These are phyloP conservation scores for Hassar affinis DNA, from an alignment of 2,113 vertebrate species.

Conservation along the genomic window DNA sequence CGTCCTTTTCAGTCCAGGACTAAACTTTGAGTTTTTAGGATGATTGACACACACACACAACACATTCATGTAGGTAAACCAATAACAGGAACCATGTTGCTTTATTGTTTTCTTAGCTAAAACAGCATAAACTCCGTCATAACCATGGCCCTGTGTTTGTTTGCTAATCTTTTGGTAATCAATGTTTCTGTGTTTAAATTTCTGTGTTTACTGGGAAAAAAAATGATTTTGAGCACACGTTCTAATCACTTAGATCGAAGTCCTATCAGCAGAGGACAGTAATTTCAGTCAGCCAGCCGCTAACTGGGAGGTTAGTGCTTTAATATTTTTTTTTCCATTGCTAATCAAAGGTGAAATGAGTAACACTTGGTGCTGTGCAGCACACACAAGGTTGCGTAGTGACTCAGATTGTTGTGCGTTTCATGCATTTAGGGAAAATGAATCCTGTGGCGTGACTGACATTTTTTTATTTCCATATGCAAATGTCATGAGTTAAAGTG, in stretches of 20 bases:
- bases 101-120: neutral
- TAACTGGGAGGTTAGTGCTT: constrained; percentile 94
- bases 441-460: constrained; percentile 20
- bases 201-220: constrained; percentile 88
- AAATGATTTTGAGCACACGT: constrained; percentile 92
- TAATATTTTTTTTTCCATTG: constrained; percentile 79
- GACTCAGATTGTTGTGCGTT: constrained; percentile 25
- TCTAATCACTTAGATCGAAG: constrained; percentile 97
- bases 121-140: neutral
- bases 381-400: constrained; percentile 35
- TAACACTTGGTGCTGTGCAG: constrained; percentile 42
- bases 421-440: constrained; percentile 5
- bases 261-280: constrained; percentile 92
- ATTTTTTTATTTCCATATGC: constrained; percentile 20
- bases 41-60: neutral
- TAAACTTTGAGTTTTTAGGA: neutral
- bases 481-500: constrained; percentile 17
- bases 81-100: neutral
- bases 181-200: constrained; percentile 65
- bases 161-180: neutral
- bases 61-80: neutral
- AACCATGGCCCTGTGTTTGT: neutral
- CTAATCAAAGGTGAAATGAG: constrained; percentile 55
- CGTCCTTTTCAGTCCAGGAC: neutral
- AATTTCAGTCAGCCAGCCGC: constrained; percentile 95